Evolutionary conservation across 2,113 vertebrate genomes (phyloP), one percentile per base, ranked within the genome.

Genomic region (Chelonoidis abingdonii): DNA sequence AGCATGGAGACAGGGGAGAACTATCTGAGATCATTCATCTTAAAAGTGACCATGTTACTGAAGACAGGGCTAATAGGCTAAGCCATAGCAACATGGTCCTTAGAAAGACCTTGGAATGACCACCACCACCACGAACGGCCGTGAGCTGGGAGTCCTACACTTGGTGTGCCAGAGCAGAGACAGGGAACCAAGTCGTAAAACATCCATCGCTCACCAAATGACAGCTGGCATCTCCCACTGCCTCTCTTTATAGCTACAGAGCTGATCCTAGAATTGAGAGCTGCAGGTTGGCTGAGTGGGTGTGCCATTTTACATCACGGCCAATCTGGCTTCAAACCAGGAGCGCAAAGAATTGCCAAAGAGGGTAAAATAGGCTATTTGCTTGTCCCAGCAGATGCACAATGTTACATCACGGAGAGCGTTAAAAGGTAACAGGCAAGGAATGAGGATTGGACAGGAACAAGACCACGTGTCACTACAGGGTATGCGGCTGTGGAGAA

Each of bases 41-140:
- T 56, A 78, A 76, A 62, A 90, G 1, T 24, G 5, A 52, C 47
- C 83, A 24, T 7, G 56, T 14, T 41, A 56, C 0, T 4, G 62
- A 16, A 80, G 31, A 1, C 47, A 3, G 72, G 22, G 49, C 89
- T n/a, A 31, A 1, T 12, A 3, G 0, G 0, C 13, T 2, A n/a
- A 81, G 59, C 79, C 2, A 1, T 25, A 11, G 52, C 81, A 62
- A 62, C 4, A 31, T 31, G 57, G 0, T 5, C 57, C 57, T 59
- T 11, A 72, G n/a, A 72, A n/a, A 19, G n/a, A 22, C n/a, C 65
- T 72, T 19, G n/a, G n/a, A 72, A 72, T 19, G 17, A 22, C 17
- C 35, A 19, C 35, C 65, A 9, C 65, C 16, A 69, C 6, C 14
- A 29, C 6, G 21, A 31, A 62, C 29, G 29, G 7, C 35, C 4